Percentiles rank a stretch among this genome's conserved stretches.
Conservation (phyloP, 2,888 invertebrate genomes). For the Conus canariensis region DNA sequence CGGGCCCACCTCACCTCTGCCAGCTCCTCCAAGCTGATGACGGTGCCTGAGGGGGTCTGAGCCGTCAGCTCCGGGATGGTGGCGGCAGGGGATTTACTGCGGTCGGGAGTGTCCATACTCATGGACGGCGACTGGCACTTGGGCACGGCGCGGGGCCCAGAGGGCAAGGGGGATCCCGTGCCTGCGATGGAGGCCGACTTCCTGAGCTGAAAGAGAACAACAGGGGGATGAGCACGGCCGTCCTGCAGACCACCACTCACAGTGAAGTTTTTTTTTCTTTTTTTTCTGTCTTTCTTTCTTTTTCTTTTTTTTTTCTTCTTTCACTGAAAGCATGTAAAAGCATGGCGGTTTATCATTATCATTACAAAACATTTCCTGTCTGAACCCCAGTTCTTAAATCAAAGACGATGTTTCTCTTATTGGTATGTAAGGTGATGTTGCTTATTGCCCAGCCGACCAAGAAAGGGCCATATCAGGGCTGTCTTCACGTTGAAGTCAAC, state of each 20-base stretch:
- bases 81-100: not conserved
- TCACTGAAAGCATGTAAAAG: too few relatives aligned
- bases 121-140: not conserved
- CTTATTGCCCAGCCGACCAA: too few relatives aligned
- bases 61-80: conserved; percentile 68
- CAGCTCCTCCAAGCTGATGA: conserved; percentile 70
- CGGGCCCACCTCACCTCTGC: conserved; percentile 62
- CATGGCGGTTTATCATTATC: too few relatives aligned
- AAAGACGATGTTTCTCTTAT: too few relatives aligned
- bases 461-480: too few relatives aligned
- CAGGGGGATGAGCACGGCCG: not conserved
- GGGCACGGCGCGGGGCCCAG: not conserved
- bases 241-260: not conserved
- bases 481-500: too few relatives aligned
- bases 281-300: too few relatives aligned
- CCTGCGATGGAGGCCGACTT: conserved; percentile 69
- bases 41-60: conserved; percentile 72
- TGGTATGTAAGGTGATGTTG: too few relatives aligned
- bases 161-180: conserved; percentile 52
- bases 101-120: conserved; percentile 5
- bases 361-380: too few relatives aligned
- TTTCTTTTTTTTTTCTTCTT: too few relatives aligned
- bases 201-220: conserved; percentile 56
- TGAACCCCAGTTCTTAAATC: too few relatives aligned
- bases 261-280: too few relatives aligned